These are phyloP conservation scores for Calliopum simillimum DNA, from an alignment of 2,888 invertebrate genomes.

Conservation along the genomic window DNA sequence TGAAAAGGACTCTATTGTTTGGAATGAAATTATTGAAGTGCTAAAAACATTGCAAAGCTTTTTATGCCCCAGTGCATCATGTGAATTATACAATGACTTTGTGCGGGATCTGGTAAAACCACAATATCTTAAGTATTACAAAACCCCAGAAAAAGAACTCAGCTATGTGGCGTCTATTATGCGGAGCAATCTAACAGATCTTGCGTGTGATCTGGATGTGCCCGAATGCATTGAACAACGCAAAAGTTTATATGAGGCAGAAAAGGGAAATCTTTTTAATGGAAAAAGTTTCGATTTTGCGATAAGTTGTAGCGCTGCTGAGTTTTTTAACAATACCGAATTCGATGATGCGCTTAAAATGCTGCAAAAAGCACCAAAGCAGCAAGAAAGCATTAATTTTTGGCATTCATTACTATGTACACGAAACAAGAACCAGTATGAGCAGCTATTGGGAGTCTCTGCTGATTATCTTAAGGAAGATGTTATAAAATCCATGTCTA, in stretches of 20 bases:
- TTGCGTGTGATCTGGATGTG: slow-evolving; percentile 2
- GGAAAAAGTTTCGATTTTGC: too few relatives aligned
- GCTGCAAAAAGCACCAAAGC: background rate
- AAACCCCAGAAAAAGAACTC: background rate
- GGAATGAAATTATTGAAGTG: background rate
- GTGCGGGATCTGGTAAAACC: too few relatives aligned
- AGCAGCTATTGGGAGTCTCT: background rate
- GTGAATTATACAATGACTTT: too few relatives aligned
- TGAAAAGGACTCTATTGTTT: background rate
- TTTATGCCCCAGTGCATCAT: too few relatives aligned
- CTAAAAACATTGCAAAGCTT: background rate
- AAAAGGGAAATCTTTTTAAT: too few relatives aligned
- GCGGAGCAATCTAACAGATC: background rate
- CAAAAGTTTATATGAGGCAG: too few relatives aligned
- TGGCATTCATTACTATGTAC: background rate
- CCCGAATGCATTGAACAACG: background rate
- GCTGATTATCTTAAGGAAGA: background rate
- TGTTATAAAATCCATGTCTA: background rate
- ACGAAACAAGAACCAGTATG: background rate
- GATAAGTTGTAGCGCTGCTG: background rate
- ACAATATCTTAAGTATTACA: background rate
- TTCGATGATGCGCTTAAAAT: background rate
- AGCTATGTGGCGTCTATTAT: background rate
- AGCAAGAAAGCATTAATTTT: too few relatives aligned
- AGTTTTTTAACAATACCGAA: background rate